Base-by-base conservation (phyloP, 2,797 vertebrate species). In the Coendou prehensilis region DNA sequence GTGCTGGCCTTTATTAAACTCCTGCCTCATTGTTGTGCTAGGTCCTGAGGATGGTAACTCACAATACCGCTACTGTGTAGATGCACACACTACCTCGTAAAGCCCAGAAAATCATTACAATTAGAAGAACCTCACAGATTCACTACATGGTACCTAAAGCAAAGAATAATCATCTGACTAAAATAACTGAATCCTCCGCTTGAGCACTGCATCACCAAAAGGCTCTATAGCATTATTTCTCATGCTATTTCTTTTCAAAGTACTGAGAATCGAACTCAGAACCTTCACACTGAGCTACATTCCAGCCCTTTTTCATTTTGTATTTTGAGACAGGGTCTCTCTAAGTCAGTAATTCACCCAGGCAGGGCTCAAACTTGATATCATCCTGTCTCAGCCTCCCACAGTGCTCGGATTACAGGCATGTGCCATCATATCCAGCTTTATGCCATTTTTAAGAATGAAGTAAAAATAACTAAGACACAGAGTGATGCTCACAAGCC, bases 381-480 rank as follows among this genome's bases (percentile, higher is more conserved):
- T 45, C 10, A 11, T 45, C 71, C 22, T 26, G 37, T 23, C 71
- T 73, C 71, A 45, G 41, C 37, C 41, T 45, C 41, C 71, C 9
- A 45, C 37, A 45, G 69, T 9, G 20, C 69, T 45, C 9, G 20
- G 18, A 73, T 45, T 13, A 20, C 10, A 45, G 71, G 71, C 41
- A 45, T 45, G 9, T 1, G 1, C 41, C 71, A 73, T 45, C 41
- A 45, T 22, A 45, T 45, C 18, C 22, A 26, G 1, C 10, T 73
- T 23, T 45, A 22, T 10, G 10, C 41, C 23, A 47, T 26, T 47
- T 47, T 75, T 47, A 47, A 73, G 71, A 73, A 75, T 47, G 9
- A 91, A 75, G n/a, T 59, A 52, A 93, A 93, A 76, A 84, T 30
- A 87, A 87, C 5, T 33, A 56, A n/a, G 52, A 80, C 22, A 33